Base-by-base conservation (phyloP, 2,888 invertebrate genomes). In the Archaeoteleia sp. region DNA sequence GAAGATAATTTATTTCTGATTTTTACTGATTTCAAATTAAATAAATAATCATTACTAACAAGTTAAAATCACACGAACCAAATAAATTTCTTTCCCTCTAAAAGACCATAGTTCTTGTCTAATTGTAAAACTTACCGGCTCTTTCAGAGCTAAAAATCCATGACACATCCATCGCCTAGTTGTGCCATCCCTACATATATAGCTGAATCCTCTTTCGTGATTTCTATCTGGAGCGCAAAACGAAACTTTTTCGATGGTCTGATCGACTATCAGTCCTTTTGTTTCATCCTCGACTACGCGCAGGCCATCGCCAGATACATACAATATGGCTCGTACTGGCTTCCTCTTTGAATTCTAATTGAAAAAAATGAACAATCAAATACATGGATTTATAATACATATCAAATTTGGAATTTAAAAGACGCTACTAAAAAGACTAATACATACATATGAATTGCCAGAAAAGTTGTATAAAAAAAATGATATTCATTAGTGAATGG, bases 101-200 rank as follows among this genome's bases (percentile, higher is more conserved):
- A n/a, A n/a, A n/a, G n/a, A n/a, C n/a, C n/a, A n/a, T n/a, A n/a
- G n/a, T n/a, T n/a, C n/a, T n/a, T n/a, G n/a, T n/a, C n/a, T n/a
- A n/a, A n/a, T n/a, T n/a, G 13, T 1, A 6, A 2, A 7, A 74
- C 88, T 88, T 84, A 91, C 91, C 76, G 96, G 93, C 87, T 98
- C 98, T 83, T 97, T 94, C 48, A 94, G 89, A 46, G 99, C 97
- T 72, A 97, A 88, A 86, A 99, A 99, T 29, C 98, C 99, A 87
- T 99, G 99, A 84, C 99, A 99, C 97, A 99, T 98, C 99, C 99
- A 99, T 10, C 99, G 91, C 3, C 98, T 90, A 0, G 98, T 98
- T 8, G 98, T 97, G 62, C 98, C 99, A 86, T 99, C 99, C 62
- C 99, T 91, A 85, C 98, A 99, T 73, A 99, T 99, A 87, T 99